phyloP scores from a whole-genome alignment of 2,113 vertebrate species.

The Caretta caretta region DNA sequence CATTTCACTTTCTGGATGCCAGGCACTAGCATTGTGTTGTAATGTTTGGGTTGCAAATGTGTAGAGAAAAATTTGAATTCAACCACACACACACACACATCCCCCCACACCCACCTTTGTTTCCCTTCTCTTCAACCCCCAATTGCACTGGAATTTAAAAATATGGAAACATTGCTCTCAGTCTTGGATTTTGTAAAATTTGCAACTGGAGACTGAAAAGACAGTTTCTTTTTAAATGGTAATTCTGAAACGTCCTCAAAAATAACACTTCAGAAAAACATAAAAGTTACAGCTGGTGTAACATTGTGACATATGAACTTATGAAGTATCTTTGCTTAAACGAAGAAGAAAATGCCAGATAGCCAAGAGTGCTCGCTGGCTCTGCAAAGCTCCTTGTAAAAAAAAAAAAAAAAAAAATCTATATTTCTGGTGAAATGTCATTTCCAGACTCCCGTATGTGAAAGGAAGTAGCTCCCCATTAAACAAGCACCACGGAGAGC shows the following conservation, averaged over 20 bases:
- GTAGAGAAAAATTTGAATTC: not conserved
- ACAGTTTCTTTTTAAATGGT: not conserved
- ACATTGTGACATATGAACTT: not conserved
- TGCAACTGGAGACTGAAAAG: not conserved
- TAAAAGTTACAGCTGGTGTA: not conserved
- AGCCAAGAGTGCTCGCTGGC: not conserved
- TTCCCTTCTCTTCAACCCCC: not conserved
- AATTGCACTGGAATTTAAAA: not conserved
- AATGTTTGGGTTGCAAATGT: not conserved
- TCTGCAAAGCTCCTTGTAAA: not conserved
- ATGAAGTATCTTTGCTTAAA: not conserved
- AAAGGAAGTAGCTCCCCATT: not conserved
- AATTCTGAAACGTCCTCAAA: not conserved
- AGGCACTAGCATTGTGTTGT: not conserved
- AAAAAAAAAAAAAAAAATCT: no score
- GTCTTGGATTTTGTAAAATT: not conserved
- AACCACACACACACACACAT: not conserved
- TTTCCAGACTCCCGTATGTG: not conserved
- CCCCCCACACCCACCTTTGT: not conserved
- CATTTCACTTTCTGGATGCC: not conserved
- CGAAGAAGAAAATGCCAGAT: not conserved
- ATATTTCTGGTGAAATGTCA: not conserved
- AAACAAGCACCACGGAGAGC: not conserved
- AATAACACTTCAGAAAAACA: not conserved
- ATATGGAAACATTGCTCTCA: not conserved